Evolutionary conservation across 2,113 vertebrate genomes (phyloP).

Genomic region (Barbus barbus): DNA sequence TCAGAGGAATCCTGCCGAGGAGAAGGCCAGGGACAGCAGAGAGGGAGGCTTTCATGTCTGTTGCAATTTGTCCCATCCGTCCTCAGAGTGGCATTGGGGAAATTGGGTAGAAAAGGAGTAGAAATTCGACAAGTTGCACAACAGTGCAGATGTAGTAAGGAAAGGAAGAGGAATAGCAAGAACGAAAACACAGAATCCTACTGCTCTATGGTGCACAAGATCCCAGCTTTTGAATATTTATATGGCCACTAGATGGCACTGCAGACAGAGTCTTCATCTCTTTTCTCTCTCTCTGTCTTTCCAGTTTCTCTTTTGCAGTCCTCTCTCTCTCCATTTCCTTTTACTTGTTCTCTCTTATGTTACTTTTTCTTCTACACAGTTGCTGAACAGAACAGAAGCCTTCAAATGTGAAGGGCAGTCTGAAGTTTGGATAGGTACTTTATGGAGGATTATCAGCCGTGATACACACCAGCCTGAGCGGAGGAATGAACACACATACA

Average conservation of each 20-base stretch:
- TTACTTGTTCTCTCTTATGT: slow-evolving; percentile 16
- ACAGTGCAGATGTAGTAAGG: neutral
- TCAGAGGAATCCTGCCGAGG: slow-evolving; percentile 1
- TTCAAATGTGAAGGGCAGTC: slow-evolving; percentile 39
- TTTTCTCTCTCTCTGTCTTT: neutral
- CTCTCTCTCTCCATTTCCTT: neutral
- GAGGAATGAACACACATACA: neutral
- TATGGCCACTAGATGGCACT: slow-evolving; percentile 62
- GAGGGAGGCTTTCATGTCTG: slow-evolving; percentile 12
- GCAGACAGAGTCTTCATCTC: slow-evolving; percentile 44
- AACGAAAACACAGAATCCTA: neutral
- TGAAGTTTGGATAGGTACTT: slow-evolving; percentile 21
- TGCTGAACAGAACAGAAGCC: slow-evolving; percentile 18
- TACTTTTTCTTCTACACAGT: slow-evolving; percentile 30
- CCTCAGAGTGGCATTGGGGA: neutral
- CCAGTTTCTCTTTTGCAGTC: neutral
- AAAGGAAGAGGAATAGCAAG: neutral
- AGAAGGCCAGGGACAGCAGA: neutral
- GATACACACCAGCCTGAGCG: neutral
- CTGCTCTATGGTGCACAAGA: neutral
- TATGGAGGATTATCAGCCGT: neutral
- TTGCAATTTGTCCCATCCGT: neutral
- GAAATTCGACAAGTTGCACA: slow-evolving; percentile 10
- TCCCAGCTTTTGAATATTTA: neutral
- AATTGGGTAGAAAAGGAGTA: neutral